Evolutionary conservation across 1,140 invertebrate genomes (phyloP), one percentile per base, ranked within the genome.

Genomic region (Odontomachus brunneus): DNA sequence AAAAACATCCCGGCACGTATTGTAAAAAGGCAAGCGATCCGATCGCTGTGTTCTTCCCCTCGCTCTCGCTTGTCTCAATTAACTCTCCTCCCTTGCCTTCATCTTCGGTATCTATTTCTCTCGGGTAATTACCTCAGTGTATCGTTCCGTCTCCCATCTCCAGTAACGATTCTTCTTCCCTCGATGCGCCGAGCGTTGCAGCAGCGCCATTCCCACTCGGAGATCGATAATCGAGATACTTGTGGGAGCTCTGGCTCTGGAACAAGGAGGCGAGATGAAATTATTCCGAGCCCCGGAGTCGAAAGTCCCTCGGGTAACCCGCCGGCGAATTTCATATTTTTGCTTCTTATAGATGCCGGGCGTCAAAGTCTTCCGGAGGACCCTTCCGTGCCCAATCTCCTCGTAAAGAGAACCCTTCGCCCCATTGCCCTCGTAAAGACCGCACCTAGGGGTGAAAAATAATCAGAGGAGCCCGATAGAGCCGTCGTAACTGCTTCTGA

Each of bases 271-370:
- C 51, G 76, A 82, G 72, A 75, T 59, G 75, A 83, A 84, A 87
- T 88, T 87, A 88, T 88, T 82, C 75, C 7, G 71, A 60, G 69
- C 33, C 49, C 59, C 49, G 60, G 51, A 78, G 57, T 82, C 75
- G 65, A 88, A 85, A 88, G 73, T 88, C 86, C 60, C 86, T 3
- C 22, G 82, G 69, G 87, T 67, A 84, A 51, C 38, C 33, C 51
- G 33, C 51, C 57, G 82, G 44, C 75, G 57, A 72, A 85, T 89
- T 89, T 89, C 86, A 88, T 86, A 88, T 88, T 88, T 83, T 81
- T 75, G 17, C 76, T 60, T 38, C 53, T 82, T 59, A 60, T 72
- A 66, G 74, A 87, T 44, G 63, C 38, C 59, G 17, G 15, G 80
- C 65, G 80, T 82, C 69, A 51, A 63, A 82, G 80, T 87, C 82